These are phyloP conservation scores for Megaptera novaeangliae DNA, from an alignment of 2,113 vertebrate species.

Conservation along the genomic window DNA sequence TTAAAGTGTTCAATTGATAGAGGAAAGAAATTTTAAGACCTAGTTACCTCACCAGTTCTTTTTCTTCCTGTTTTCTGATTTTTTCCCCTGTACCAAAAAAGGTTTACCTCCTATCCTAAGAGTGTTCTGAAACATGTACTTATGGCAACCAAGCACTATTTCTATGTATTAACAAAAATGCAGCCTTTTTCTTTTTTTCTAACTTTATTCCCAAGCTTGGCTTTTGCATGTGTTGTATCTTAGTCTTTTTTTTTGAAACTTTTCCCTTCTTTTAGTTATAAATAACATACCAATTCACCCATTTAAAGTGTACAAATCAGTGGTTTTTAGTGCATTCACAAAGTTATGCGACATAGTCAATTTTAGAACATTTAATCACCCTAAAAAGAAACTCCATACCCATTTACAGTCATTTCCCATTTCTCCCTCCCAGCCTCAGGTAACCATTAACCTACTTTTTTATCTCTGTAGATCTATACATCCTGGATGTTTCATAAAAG, in stretches of 20 bases:
- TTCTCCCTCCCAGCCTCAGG: not conserved
- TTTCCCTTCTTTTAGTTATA: not conserved
- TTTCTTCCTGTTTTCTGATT: slow-evolving; percentile 5
- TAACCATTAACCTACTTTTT: slow-evolving; percentile 22
- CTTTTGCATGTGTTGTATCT: not conserved
- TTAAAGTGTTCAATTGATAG: not conserved
- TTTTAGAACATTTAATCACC: slow-evolving; percentile 40
- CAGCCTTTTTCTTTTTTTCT: not conserved
- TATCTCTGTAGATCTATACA: not conserved
- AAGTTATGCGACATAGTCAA: not conserved
- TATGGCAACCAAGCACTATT: not conserved
- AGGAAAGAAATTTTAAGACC: not conserved
- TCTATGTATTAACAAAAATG: not conserved
- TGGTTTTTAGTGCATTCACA: slow-evolving; percentile 20
- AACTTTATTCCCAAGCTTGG: not conserved
- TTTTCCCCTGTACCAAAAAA: not conserved
- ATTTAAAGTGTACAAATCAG: not conserved
- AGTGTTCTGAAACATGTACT: not conserved
- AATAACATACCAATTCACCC: not conserved
- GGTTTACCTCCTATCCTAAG: not conserved
- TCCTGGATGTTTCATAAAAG: not conserved
- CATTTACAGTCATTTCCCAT: not conserved
- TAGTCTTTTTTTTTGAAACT: not conserved
- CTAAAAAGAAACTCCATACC: not conserved
- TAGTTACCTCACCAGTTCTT: not conserved